A percentile compares a stretch with the other conserved stretches of the same genome.
Evolutionary conservation across 2,888 invertebrate species (phyloP).

Genomic region (Orgyia antiqua): DNA sequence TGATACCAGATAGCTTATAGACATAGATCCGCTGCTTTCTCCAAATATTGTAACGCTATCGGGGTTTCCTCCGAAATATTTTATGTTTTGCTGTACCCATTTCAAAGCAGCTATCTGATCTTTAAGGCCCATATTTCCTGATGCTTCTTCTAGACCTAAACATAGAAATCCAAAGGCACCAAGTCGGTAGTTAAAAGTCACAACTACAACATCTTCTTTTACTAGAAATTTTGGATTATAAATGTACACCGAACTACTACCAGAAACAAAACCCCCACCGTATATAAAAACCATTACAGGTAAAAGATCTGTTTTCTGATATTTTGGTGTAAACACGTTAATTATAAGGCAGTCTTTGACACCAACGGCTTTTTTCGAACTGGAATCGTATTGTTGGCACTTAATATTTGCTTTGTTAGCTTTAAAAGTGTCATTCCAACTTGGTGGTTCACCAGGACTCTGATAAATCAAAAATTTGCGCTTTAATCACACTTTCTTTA

Average conservation of each 20-base stretch:
- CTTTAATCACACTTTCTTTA: too few species aligned
- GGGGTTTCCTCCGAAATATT: slow-evolving; percentile 39
- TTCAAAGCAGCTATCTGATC: slow-evolving; percentile 46
- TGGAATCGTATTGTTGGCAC: neutral
- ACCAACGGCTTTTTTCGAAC: neutral
- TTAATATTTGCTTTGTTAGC: neutral
- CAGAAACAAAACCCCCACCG: slow-evolving; percentile 38
- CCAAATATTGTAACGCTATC: neutral
- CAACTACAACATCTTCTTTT: slow-evolving; percentile 36
- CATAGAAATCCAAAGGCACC: slow-evolving; percentile 44
- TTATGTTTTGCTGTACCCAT: slow-evolving; percentile 44
- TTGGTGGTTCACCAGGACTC: neutral
- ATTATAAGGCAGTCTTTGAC: neutral
- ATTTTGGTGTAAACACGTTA: neutral
- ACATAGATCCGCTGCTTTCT: neutral
- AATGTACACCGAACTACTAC: slow-evolving; percentile 31
- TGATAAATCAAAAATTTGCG: neutral
- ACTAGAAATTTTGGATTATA: slow-evolving; percentile 41
- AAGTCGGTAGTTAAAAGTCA: too few species aligned
- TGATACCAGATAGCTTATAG: neutral
- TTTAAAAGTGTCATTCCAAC: neutral
- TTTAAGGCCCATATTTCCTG: slow-evolving; percentile 45
- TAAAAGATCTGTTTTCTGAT: slow-evolving; percentile 29
- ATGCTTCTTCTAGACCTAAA: slow-evolving; percentile 33
- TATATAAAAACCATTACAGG: slow-evolving; percentile 43